phyloP scores from a whole-genome alignment of 2,888 invertebrate species.

The Scrobipalpa atriplicella region DNA sequence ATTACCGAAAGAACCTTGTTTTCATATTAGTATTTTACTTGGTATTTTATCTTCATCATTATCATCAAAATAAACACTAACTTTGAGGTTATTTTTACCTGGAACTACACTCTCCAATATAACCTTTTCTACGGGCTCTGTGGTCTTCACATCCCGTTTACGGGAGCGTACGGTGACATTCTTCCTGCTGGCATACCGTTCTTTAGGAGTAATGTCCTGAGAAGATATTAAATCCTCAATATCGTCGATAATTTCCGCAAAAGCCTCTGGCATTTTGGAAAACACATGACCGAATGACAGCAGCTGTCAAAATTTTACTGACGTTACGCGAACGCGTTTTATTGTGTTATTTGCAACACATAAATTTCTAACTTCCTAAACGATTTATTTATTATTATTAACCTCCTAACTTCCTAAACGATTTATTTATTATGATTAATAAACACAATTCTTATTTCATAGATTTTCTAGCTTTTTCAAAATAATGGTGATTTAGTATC shows the following conservation, averaged over 20 bases:
- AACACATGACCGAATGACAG: constrained; percentile 13
- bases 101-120: constrained; percentile 84
- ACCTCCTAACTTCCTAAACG: no score
- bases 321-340: neutral
- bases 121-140: constrained; percentile 68
- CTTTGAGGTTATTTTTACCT: constrained; percentile 67
- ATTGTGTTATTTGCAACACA: neutral
- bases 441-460: no score
- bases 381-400: no score
- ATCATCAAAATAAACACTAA: constrained; percentile 31
- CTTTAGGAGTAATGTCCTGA: constrained; percentile 90
- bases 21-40: neutral
- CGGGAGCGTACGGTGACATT: constrained; percentile 86
- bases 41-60: neutral
- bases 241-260: constrained; percentile 89
- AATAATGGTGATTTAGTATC: no score
- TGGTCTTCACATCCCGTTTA: constrained; percentile 63
- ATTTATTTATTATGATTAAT: no score
- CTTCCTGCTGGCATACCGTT: constrained; percentile 88
- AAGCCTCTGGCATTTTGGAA: constrained; percentile 80
- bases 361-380: no score
- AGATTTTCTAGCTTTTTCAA: no score
- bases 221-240: constrained; percentile 93
- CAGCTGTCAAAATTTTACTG: neutral
- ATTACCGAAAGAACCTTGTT: neutral